A percentile compares a stretch with the other conserved stretches of the same genome.
Conservation (phyloP, 2,797 vertebrate species). For the Knipowitschia caucasica region DNA sequence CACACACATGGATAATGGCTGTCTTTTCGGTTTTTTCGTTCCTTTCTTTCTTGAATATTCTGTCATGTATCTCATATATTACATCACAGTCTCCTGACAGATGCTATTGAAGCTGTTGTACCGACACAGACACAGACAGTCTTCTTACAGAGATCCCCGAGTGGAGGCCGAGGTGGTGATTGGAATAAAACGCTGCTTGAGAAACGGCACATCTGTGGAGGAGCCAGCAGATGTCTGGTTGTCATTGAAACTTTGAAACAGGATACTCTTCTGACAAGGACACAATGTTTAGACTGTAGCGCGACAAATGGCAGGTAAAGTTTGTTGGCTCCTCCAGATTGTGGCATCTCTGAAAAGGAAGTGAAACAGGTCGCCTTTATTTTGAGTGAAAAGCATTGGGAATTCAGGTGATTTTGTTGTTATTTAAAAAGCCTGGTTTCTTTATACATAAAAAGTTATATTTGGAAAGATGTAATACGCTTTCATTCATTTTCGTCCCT, state of each 20-base stretch:
- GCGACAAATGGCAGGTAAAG: not conserved
- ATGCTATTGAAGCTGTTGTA: not conserved
- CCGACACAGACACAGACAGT: not conserved
- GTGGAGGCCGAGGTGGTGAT: not conserved
- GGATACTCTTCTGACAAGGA: not conserved
- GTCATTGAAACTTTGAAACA: not conserved
- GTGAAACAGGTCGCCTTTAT: not conserved
- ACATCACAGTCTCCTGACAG: not conserved
- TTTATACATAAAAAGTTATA: too few species aligned
- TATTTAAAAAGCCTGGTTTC: too few species aligned
- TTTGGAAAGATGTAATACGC: too few species aligned
- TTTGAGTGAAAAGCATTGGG: not conserved
- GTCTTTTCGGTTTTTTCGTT: too few species aligned
- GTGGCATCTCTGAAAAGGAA: not conserved
- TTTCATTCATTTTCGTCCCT: too few species aligned
- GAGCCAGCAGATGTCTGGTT: constrained; percentile 1
- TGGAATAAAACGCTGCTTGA: not conserved
- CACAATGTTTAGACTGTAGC: not conserved
- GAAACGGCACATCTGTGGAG: not conserved
- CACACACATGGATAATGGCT: too few species aligned
- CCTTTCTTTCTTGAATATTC: too few species aligned
- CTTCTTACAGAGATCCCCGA: not conserved
- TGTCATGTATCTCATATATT: not conserved
- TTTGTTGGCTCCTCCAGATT: not conserved
- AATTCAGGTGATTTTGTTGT: too few species aligned